Percentiles rank a stretch among this genome's conserved stretches.
phyloP scores from a whole-genome alignment of 2,113 vertebrate species.

The Apteryx owenii region DNA sequence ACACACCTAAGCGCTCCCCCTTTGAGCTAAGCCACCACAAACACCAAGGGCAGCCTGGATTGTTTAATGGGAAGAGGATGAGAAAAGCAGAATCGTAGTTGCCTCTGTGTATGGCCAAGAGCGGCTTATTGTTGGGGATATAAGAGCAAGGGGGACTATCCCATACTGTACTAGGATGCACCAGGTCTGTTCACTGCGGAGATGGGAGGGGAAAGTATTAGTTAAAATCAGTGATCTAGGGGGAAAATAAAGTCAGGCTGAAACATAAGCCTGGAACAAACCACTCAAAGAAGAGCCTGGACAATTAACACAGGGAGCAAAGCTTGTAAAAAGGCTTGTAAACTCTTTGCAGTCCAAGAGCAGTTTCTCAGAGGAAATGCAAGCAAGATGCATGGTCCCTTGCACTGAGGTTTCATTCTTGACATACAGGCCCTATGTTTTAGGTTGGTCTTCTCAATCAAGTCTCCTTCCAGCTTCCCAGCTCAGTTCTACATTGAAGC shows the following conservation, averaged over 20 bases:
- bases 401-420: not conserved
- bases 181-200: conserved; percentile 26
- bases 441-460: not conserved
- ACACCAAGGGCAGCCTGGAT: not conserved
- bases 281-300: conserved; percentile 28
- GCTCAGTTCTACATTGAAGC: not conserved
- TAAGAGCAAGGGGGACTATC: not conserved
- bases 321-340: conserved; percentile 69
- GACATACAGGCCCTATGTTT: not conserved
- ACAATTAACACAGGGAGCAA: conserved; percentile 29
- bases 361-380: conserved; percentile 35
- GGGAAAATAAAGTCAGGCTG: conserved; percentile 41
- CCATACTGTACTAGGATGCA: not conserved
- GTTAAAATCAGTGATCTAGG: not conserved
- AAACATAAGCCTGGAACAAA: conserved; percentile 44
- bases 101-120: not conserved
- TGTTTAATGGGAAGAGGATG: not conserved
- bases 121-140: not conserved
- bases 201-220: not conserved
- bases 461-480: not conserved
- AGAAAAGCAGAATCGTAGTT: not conserved
- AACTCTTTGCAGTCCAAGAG: conserved; percentile 56
- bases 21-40: not conserved
- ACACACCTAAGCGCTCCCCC: not conserved
- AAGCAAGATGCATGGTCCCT: conserved; percentile 53